A percentile compares a stretch with the other conserved stretches of the same genome.
These are phyloP conservation scores for Pterobdella sp. DNA, from an alignment of 2,888 invertebrate genomes.

Conservation along the genomic window DNA sequence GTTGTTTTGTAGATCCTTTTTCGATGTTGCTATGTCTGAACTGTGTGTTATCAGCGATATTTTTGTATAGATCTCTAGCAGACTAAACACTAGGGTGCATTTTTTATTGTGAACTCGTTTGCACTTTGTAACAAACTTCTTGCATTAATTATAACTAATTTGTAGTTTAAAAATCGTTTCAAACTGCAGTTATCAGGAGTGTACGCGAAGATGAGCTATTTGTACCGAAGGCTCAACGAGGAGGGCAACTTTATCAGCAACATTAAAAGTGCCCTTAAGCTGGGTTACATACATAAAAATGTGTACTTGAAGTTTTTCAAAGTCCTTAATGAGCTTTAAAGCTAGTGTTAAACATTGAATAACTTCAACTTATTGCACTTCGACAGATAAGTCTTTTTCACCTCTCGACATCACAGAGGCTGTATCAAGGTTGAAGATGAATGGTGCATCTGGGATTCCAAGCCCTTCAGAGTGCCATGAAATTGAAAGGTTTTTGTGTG, in stretches of 20 bases:
- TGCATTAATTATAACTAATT: too few species aligned
- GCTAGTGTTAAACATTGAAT: too few species aligned
- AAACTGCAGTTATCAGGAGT: constrained; percentile 41
- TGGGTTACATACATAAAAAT: constrained; percentile 35
- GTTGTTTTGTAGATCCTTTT: too few species aligned
- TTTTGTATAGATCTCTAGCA: too few species aligned
- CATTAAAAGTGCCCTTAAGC: constrained; percentile 44
- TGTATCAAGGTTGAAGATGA: background rate
- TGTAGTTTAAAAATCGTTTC: too few species aligned
- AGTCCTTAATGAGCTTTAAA: too few species aligned
- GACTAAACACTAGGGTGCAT: too few species aligned
- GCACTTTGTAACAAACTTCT: too few species aligned
- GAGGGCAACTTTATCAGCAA: constrained; percentile 46
- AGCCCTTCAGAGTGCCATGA: background rate
- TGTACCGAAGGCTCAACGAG: constrained; percentile 47
- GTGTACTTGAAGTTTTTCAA: too few species aligned
- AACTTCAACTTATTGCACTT: background rate
- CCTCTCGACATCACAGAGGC: background rate
- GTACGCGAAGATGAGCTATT: constrained; percentile 48
- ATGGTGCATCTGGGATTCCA: background rate
- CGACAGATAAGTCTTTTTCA: background rate
- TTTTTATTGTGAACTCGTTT: too few species aligned
- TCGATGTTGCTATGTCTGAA: too few species aligned
- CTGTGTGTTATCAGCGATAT: too few species aligned
- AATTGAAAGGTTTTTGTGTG: background rate